Conservation (phyloP, 2,113 vertebrate species). For the Lycocorax pyrrhopterus region DNA sequence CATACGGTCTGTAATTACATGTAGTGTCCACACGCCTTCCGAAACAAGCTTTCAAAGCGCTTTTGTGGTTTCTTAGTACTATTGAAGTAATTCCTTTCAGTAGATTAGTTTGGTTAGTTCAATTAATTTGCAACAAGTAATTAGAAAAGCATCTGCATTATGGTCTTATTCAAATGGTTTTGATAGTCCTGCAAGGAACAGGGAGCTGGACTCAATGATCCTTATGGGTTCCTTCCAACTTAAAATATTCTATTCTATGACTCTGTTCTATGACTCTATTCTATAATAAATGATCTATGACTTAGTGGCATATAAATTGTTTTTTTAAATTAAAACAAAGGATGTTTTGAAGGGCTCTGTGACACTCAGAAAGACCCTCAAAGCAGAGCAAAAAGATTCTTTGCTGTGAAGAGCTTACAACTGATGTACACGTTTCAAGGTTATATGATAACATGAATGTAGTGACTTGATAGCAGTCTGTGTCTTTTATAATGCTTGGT, state of each 20-base stretch:
- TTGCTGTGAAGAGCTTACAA: neutral
- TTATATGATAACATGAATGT: neutral
- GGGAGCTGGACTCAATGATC: neutral
- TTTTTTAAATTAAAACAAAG: neutral
- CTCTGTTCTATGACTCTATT: neutral
- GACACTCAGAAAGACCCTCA: neutral
- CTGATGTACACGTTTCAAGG: neutral
- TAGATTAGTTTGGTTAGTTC: neutral
- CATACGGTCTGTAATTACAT: fast-evolving
- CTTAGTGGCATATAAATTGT: neutral
- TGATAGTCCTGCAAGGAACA: neutral
- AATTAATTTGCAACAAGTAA: neutral
- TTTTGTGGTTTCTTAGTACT: neutral
- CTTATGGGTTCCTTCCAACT: neutral
- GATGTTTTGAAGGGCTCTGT: neutral
- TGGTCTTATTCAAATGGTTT: neutral
- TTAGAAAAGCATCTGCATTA: neutral
- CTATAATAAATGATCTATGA: neutral
- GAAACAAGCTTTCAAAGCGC: neutral
- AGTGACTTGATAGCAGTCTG: neutral
- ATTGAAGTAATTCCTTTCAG: neutral
- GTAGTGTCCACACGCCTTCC: neutral
- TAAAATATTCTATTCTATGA: neutral
- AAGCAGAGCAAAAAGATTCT: neutral
- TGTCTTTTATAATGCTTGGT: neutral